Base-by-base conservation (phyloP, 64 coral and sea anemone genomes). In the Astreopora myriophthalma region DNA sequence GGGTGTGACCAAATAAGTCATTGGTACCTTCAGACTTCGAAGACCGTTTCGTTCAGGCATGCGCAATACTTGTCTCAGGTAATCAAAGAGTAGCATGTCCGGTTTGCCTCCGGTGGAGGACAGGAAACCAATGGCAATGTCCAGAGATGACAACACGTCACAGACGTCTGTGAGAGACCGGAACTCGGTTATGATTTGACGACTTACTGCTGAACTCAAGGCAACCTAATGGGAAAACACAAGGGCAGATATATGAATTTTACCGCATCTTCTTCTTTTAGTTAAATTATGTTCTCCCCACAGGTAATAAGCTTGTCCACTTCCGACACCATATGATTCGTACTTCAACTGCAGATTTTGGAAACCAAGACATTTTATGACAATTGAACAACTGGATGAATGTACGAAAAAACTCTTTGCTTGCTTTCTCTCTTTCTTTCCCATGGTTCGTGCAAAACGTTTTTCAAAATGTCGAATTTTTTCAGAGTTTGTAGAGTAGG, bases 41-140 rank as follows among this genome's bases (percentile, higher is more conserved):
- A 94, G 87, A 27, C 87, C 3, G 39, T 42, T 42, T 42, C 39
- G 39, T 23, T 42, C 39, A 42, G 39, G 39, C 39, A 95, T 86
- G 28, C 71, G 80, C 16, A 95, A 75, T 37, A 73, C 70, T 1
- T 37, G 25, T 23, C 52, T 48, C 4, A 95, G 49, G 35, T 95
- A 95, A 22, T 77, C 44, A 9, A 76, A 74, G 2, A 95, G 68
- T 5, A 74, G 20, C 89, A 71, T 89, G 3, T 87, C 75, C 3
- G 25, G 68, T 3, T 42, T 16, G 52, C 94, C 94, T 24, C 94
- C 94, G 87, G 79, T 86, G 22, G 94, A 74, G 17, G 82, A 89
- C 26, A 95, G 72, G 28, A 95, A 95, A 30, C 89, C 89, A n/a
- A 95, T 91, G 6, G 88, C 94, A 72, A 95, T 80, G 25, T 95